These are phyloP conservation scores for Cyphomyrus plagiostoma DNA, from an alignment of 2,113 vertebrate genomes.

Conservation along the genomic window DNA sequence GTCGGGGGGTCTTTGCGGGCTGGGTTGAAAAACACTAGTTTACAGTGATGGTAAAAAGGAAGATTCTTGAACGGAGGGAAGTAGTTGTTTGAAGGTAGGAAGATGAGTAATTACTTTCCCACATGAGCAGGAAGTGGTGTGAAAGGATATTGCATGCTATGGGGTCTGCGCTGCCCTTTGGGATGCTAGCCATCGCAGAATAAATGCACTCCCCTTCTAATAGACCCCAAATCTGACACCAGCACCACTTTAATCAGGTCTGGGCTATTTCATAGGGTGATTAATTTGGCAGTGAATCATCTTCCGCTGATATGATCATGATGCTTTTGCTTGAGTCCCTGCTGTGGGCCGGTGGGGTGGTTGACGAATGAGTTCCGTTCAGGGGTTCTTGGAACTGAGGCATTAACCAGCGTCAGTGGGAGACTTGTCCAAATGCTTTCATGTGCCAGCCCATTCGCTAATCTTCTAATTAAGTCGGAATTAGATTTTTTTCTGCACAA, in stretches of 20 bases:
- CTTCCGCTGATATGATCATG: neutral
- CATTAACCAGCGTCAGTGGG: neutral
- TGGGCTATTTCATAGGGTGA: conserved; percentile 42
- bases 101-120: neutral
- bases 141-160: neutral
- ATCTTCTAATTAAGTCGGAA: neutral
- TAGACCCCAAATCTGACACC: neutral
- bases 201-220: neutral
- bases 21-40: neutral
- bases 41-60: neutral
- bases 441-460: neutral
- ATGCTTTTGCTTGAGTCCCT: neutral
- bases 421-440: neutral
- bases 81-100: neutral
- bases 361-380: conserved; percentile 1
- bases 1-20: neutral
- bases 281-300: conserved; percentile 50
- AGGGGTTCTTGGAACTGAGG: neutral
- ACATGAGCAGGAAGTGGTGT: neutral
- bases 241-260: conserved; percentile 34
- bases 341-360: neutral
- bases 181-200: neutral
- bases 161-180: neutral
- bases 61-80: neutral
- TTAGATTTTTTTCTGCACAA: neutral